These are phyloP conservation scores for Hoplostethus mediterraneus DNA, from an alignment of 2,797 vertebrate genomes.

Conservation along the genomic window DNA sequence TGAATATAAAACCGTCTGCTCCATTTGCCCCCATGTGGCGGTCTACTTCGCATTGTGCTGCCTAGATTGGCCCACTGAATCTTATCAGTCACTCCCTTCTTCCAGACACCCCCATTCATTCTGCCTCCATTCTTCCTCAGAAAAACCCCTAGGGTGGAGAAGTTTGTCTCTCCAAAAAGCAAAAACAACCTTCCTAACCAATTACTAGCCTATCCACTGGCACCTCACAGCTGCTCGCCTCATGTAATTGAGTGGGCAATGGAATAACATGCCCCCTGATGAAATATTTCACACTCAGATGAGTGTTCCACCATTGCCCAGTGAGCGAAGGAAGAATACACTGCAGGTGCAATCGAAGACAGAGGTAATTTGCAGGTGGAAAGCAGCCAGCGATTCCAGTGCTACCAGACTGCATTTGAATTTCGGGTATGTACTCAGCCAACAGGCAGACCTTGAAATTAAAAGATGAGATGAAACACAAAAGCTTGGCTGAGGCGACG, in stretches of 20 bases:
- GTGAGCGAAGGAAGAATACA: slow-evolving; percentile 59
- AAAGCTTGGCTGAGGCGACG: slow-evolving; percentile 54
- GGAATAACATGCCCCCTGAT: slow-evolving; percentile 81
- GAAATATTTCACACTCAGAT: slow-evolving; percentile 80
- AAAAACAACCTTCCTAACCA: slow-evolving; percentile 79
- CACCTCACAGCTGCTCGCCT: slow-evolving; percentile 75
- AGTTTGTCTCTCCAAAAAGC: slow-evolving; percentile 23
- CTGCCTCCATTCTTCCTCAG: slow-evolving; percentile 44
- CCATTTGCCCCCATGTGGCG: slow-evolving; percentile 24
- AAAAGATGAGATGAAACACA: slow-evolving; percentile 77
- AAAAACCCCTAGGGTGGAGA: slow-evolving; percentile 40
- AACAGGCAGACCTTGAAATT: slow-evolving; percentile 75
- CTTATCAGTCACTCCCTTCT: slow-evolving; percentile 68
- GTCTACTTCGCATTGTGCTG: slow-evolving; percentile 49
- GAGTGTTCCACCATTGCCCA: slow-evolving; percentile 63
- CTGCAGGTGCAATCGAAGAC: slow-evolving; percentile 66
- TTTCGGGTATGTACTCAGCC: slow-evolving; percentile 52
- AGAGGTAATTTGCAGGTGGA: slow-evolving; percentile 78
- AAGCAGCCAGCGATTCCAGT: slow-evolving; percentile 56
- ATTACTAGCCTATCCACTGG: slow-evolving; percentile 75
- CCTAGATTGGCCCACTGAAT: slow-evolving; percentile 62
- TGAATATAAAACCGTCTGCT: slow-evolving; percentile 45
- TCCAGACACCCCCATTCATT: slow-evolving; percentile 65
- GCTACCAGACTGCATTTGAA: slow-evolving; percentile 55
- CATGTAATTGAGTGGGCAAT: slow-evolving; percentile 81